Percentiles rank a stretch among this genome's conserved stretches.
Evolutionary conservation across 2,113 vertebrate genomes (phyloP).

Genomic region (Enhydra lutris): DNA sequence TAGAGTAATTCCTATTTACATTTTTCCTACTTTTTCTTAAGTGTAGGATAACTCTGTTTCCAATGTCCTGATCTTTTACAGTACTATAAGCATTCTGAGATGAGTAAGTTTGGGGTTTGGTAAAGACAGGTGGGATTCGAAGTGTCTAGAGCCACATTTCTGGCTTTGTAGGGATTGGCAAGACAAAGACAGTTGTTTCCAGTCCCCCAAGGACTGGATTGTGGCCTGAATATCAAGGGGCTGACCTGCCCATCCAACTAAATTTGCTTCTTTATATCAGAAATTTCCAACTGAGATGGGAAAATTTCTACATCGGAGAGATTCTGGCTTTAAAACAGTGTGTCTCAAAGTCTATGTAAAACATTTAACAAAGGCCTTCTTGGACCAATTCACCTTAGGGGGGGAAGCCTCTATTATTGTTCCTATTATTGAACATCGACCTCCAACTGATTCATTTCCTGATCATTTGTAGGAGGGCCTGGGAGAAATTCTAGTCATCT

Average conservation of each 20-base stretch:
- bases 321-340: background rate
- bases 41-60: background rate
- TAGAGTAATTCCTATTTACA: background rate
- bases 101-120: background rate
- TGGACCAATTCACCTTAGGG: background rate
- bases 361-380: background rate
- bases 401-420: background rate
- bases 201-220: background rate
- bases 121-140: background rate
- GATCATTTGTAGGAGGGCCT: background rate
- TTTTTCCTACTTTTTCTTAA: background rate
- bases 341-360: background rate
- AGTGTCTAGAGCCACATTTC: background rate
- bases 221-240: background rate
- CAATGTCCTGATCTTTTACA: background rate
- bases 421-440: background rate
- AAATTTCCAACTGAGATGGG: background rate
- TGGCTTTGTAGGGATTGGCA: background rate
- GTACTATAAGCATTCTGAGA: background rate
- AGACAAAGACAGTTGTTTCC: background rate
- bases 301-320: background rate
- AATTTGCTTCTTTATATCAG: background rate
- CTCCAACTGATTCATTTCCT: background rate
- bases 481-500: background rate
- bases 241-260: background rate